Conservation (phyloP, 2,113 vertebrate species). For the Amblyopsis rosae region DNA sequence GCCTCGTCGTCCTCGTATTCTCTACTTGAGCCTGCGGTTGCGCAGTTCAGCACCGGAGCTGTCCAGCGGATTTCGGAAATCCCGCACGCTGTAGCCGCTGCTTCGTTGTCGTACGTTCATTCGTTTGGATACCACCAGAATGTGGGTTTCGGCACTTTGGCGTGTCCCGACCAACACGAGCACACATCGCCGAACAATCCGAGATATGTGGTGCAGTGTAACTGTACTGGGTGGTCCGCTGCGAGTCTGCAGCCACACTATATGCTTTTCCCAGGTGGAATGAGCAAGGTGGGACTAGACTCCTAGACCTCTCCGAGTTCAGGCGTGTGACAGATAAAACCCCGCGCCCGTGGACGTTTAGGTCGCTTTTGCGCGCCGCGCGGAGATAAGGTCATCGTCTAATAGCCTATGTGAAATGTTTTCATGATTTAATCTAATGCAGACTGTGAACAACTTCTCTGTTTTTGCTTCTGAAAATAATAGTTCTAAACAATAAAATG, state of each 20-base stretch:
- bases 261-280: slow-evolving; percentile 89
- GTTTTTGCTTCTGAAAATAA: no score
- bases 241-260: slow-evolving; percentile 92
- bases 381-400: no score
- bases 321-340: slow-evolving; percentile 29
- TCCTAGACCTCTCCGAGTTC: slow-evolving; percentile 81
- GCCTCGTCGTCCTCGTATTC: slow-evolving; percentile 85
- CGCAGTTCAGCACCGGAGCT: slow-evolving; percentile 87
- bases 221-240: slow-evolving; percentile 91
- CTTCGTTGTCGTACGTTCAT: slow-evolving; percentile 88
- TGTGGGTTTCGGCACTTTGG: slow-evolving; percentile 84
- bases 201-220: slow-evolving; percentile 91
- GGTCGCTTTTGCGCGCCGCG: no score
- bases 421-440: no score
- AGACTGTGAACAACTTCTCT: no score
- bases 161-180: slow-evolving; percentile 87
- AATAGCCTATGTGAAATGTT: no score
- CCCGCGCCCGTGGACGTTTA: slow-evolving; percentile 6
- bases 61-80: slow-evolving; percentile 89
- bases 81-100: slow-evolving; percentile 84
- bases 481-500: not conserved
- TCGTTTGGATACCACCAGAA: slow-evolving; percentile 91
- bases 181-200: slow-evolving; percentile 88
- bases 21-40: slow-evolving; percentile 82
- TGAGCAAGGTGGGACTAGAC: slow-evolving; percentile 87